Percentiles rank a stretch among this genome's conserved stretches.
Evolutionary conservation across 2,113 vertebrate species (phyloP).

Genomic region (Calidris pugnax): DNA sequence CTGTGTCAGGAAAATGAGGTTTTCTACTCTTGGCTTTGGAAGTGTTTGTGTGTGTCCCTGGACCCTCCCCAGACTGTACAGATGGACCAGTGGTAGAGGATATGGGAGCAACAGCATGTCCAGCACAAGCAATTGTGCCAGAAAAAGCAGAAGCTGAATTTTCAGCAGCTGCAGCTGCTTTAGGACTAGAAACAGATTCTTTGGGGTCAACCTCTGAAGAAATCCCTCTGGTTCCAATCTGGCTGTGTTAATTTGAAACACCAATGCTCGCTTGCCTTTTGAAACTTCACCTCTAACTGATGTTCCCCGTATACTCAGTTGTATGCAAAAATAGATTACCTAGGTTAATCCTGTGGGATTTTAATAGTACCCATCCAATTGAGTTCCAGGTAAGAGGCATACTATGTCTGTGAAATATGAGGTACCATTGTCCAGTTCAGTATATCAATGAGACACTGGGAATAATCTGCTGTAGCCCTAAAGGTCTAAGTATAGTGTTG

Average conservation of each 20-base stretch:
- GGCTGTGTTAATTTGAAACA: background rate
- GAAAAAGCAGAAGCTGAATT: slow-evolving; percentile 55
- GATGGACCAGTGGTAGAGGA: slow-evolving; percentile 42
- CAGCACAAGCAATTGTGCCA: slow-evolving; percentile 23
- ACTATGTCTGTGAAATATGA: background rate
- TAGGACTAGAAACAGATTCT: background rate
- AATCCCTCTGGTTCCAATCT: slow-evolving; percentile 11
- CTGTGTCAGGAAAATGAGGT: background rate
- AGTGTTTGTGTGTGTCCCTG: slow-evolving; percentile 20
- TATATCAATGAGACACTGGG: background rate
- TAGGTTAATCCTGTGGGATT: background rate
- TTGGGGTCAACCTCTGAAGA: slow-evolving; percentile 23
- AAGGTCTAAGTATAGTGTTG: background rate
- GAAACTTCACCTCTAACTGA: background rate
- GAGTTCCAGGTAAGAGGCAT: background rate
- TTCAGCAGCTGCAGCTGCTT: slow-evolving; percentile 50
- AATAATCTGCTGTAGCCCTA: background rate
- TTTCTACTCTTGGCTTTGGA: slow-evolving; percentile 35
- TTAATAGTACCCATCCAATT: background rate
- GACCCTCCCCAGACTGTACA: slow-evolving; percentile 36
- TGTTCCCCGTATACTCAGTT: background rate
- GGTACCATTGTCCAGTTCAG: background rate
- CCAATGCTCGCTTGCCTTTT: background rate
- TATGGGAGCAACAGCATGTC: slow-evolving; percentile 19
- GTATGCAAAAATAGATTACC: background rate